Conservation (phyloP, 2,888 invertebrate species). For the Trimorus sp. region DNA sequence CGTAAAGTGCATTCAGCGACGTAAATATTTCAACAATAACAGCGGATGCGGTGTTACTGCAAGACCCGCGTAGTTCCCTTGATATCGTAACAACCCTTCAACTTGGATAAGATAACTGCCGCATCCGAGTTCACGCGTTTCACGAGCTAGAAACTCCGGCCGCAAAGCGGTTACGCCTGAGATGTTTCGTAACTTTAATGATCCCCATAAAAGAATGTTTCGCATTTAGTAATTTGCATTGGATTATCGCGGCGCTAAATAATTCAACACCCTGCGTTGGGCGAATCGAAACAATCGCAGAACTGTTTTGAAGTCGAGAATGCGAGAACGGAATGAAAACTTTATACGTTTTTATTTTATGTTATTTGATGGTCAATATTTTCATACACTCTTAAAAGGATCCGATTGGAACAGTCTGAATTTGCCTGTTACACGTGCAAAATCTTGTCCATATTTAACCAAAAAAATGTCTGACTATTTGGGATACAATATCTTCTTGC, state of each 20-base stretch:
- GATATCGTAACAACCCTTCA: slow-evolving; percentile 67
- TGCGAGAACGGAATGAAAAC: too few relatives aligned
- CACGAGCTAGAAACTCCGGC: slow-evolving; percentile 47
- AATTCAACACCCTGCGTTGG: neutral
- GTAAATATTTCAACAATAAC: slow-evolving; percentile 36
- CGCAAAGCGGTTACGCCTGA: slow-evolving; percentile 50
- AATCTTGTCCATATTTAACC: too few relatives aligned
- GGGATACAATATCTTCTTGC: too few relatives aligned
- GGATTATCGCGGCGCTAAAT: slow-evolving; percentile 19
- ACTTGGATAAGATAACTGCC: slow-evolving; percentile 68
- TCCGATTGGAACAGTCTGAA: too few relatives aligned
- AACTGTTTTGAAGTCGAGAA: too few relatives aligned
- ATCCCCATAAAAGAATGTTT: slow-evolving; percentile 43
- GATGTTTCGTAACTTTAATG: slow-evolving; percentile 56
- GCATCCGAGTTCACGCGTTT: slow-evolving; percentile 45
- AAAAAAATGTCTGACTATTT: too few relatives aligned
- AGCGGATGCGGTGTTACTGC: slow-evolving; percentile 46
- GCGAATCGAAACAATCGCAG: too few relatives aligned
- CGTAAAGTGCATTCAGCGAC: neutral
- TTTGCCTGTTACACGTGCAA: too few relatives aligned
- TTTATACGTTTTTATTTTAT: too few relatives aligned
- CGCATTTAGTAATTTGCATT: slow-evolving; percentile 32
- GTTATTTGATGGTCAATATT: too few relatives aligned
- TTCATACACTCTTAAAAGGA: too few relatives aligned
- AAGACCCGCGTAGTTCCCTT: slow-evolving; percentile 56